Conservation (phyloP, 2,888 invertebrate genomes). For the Leptothorax acervorum region DNA sequence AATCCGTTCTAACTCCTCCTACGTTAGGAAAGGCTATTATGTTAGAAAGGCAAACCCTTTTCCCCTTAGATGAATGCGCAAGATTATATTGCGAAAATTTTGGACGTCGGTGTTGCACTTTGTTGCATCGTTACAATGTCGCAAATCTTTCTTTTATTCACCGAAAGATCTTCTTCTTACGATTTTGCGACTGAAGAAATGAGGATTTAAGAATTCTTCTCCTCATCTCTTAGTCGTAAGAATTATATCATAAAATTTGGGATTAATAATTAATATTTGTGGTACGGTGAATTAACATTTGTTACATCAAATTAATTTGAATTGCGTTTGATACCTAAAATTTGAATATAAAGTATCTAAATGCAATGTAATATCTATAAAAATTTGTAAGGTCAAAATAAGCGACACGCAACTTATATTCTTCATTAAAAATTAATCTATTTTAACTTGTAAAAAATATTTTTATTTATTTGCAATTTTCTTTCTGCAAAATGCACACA, state of each 20-base stretch:
- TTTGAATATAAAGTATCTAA: not conserved
- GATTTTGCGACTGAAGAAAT: not conserved
- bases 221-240: not conserved
- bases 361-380: not conserved
- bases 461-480: not conserved
- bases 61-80: constrained; percentile 83
- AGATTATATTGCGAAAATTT: constrained; percentile 85
- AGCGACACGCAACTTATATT: not conserved
- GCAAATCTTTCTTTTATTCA: not conserved
- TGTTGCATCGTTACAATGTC: constrained; percentile 66
- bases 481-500: not conserved
- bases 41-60: constrained; percentile 83
- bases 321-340: not conserved
- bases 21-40: constrained; percentile 81
- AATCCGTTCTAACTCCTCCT: constrained; percentile 81
- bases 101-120: constrained; percentile 75
- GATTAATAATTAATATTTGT: not conserved
- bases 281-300: not conserved
- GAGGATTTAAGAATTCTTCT: not conserved
- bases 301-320: not conserved
- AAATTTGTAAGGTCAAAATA: not conserved
- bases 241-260: not conserved
- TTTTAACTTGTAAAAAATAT: not conserved
- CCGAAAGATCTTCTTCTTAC: not conserved
- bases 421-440: not conserved